phyloP scores from a whole-genome alignment of 92 coral and sea anemone genomes.

The Micromussa lordhowensis region DNA sequence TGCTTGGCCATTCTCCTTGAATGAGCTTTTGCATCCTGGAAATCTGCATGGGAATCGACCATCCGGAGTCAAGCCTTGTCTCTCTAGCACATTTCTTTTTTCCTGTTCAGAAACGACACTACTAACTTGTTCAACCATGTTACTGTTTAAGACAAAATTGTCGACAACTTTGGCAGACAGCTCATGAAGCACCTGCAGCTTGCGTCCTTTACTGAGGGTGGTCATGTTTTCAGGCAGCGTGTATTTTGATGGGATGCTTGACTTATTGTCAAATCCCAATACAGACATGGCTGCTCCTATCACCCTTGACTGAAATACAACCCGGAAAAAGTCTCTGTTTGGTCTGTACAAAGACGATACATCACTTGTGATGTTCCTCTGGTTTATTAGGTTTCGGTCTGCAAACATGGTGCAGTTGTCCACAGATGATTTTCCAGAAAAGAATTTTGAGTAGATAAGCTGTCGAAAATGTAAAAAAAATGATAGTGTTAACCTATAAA shows the following conservation, averaged over 20 bases:
- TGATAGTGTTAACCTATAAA: not conserved
- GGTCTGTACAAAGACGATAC: slow-evolving; percentile 60
- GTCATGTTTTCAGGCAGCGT: slow-evolving; percentile 43
- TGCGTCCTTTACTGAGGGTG: slow-evolving; percentile 38
- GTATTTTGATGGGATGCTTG: slow-evolving; percentile 52
- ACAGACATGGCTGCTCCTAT: slow-evolving; percentile 66
- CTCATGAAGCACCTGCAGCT: slow-evolving; percentile 43
- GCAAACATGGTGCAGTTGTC: slow-evolving; percentile 69
- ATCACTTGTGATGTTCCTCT: slow-evolving; percentile 69
- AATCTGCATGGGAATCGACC: slow-evolving; percentile 75
- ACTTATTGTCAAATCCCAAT: slow-evolving; percentile 57
- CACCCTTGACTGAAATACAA: slow-evolving; percentile 51
- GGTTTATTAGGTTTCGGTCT: slow-evolving; percentile 68
- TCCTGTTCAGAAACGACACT: slow-evolving; percentile 57
- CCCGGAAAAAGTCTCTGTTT: slow-evolving; percentile 62
- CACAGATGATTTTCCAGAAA: slow-evolving; percentile 53
- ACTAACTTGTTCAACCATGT: slow-evolving; percentile 45
- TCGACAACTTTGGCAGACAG: slow-evolving; percentile 62
- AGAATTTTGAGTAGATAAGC: slow-evolving; percentile 67
- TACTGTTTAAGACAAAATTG: slow-evolving; percentile 39
- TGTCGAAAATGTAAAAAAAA: not conserved
- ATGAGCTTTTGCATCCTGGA: slow-evolving; percentile 66
- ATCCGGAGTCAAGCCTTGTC: slow-evolving; percentile 59
- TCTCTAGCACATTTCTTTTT: slow-evolving; percentile 41
- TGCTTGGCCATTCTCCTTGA: slow-evolving; percentile 24